phyloP scores from a whole-genome alignment of 1,140 invertebrate genomes.

The Heliconius eleuchia region DNA sequence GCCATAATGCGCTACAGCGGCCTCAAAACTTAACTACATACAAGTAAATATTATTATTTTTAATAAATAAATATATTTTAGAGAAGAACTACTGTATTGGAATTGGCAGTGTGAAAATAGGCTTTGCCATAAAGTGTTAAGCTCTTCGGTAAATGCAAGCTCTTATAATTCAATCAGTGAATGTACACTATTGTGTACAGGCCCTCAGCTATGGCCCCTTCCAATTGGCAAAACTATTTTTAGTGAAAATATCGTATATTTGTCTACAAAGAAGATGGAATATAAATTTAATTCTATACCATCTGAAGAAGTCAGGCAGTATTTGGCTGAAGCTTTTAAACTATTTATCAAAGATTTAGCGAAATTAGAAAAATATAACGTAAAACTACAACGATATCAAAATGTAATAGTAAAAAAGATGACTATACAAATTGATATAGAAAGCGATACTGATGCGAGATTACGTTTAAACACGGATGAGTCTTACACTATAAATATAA shows the following conservation, averaged over 20 bases:
- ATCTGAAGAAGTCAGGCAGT: constrained; percentile 56
- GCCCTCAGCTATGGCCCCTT: constrained; percentile 81
- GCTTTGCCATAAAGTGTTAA: constrained; percentile 39
- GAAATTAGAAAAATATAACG: constrained; percentile 49
- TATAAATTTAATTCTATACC: constrained; percentile 72
- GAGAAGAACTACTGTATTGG: neutral
- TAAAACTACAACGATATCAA: constrained; percentile 29
- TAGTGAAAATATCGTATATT: constrained; percentile 59
- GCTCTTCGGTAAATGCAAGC: constrained; percentile 23
- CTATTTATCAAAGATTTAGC: constrained; percentile 54
- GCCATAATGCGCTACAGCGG: no score
- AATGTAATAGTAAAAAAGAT: constrained; percentile 55
- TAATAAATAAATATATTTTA: neutral
- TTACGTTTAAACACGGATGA: constrained; percentile 87
- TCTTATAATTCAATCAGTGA: constrained; percentile 50
- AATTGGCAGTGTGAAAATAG: neutral
- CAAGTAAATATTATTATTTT: neutral
- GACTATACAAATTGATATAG: constrained; percentile 77
- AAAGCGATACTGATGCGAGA: constrained; percentile 76
- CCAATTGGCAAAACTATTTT: constrained; percentile 79
- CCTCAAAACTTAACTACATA: no score
- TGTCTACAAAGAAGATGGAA: constrained; percentile 68
- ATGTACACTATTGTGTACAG: constrained; percentile 80
- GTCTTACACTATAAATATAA: constrained; percentile 85
- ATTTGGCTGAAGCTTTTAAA: constrained; percentile 62